These are phyloP conservation scores for Choreutis nemorana DNA, from an alignment of 2,888 invertebrate genomes.

Conservation along the genomic window DNA sequence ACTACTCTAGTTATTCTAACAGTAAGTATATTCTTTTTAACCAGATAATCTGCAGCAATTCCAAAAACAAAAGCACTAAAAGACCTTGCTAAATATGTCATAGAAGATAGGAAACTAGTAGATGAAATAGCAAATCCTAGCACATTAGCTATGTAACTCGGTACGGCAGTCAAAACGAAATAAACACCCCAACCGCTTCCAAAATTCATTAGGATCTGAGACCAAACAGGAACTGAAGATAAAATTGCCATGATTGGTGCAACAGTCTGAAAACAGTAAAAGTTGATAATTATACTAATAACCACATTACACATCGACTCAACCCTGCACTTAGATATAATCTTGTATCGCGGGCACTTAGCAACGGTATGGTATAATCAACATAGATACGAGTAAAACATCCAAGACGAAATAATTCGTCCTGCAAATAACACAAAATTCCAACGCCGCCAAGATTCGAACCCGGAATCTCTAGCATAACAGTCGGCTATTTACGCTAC, in stretches of 20 bases:
- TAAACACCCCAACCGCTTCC: conserved; percentile 73
- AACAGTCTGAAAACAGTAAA: conserved; percentile 38
- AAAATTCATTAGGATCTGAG: conserved; percentile 64
- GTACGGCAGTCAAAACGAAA: conserved; percentile 70
- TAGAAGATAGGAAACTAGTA: conserved; percentile 14
- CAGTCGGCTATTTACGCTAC: too few relatives aligned
- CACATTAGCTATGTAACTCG: conserved; percentile 68
- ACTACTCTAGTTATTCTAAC: conserved; percentile 46
- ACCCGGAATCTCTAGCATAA: too few relatives aligned
- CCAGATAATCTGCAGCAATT: conserved; percentile 19
- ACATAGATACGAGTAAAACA: too few relatives aligned
- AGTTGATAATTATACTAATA: too few relatives aligned
- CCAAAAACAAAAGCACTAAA: conserved; percentile 12
- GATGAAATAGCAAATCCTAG: conserved; percentile 58
- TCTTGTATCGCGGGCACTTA: too few relatives aligned
- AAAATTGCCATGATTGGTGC: conserved; percentile 63
- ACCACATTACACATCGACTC: too few relatives aligned
- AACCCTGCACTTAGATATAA: too few relatives aligned
- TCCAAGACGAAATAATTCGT: too few relatives aligned
- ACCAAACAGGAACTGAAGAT: conserved; percentile 67
- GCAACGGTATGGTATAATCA: too few relatives aligned
- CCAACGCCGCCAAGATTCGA: too few relatives aligned
- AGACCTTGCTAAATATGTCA: conserved; percentile 14
- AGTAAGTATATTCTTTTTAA: conserved; percentile 10
- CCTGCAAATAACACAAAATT: too few relatives aligned